A percentile compares a stretch with the other conserved stretches of the same genome.
Evolutionary conservation across 2,113 vertebrate genomes (phyloP).

Genomic region (Macroglossus sobrinus): DNA sequence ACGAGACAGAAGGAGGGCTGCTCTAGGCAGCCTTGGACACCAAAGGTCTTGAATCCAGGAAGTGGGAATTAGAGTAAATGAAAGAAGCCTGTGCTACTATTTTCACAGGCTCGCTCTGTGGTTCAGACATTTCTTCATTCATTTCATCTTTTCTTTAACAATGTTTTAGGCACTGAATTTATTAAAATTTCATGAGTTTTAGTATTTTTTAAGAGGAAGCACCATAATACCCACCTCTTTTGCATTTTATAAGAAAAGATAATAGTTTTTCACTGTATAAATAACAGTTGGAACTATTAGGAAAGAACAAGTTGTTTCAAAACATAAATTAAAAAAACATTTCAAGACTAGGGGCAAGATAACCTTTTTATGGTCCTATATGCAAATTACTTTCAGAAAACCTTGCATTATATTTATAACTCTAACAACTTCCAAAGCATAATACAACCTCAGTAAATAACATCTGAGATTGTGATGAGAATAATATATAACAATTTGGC

Average conservation of each 20-base stretch:
- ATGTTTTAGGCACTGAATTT: neutral
- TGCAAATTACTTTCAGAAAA: neutral
- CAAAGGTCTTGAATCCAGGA: neutral
- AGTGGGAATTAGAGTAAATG: neutral
- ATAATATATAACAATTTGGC: neutral
- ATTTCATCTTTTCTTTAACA: neutral
- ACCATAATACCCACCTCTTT: neutral
- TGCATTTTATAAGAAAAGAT: neutral
- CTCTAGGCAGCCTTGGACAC: neutral
- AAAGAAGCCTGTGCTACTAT: neutral
- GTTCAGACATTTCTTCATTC: neutral
- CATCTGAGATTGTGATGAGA: neutral
- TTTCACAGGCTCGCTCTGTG: neutral
- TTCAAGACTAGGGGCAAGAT: neutral
- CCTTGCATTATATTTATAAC: neutral
- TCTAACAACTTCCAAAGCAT: neutral
- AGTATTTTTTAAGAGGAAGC: neutral
- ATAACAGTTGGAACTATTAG: neutral
- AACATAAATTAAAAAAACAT: neutral
- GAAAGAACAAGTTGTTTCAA: neutral
- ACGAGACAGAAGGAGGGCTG: neutral
- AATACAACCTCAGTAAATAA: neutral
- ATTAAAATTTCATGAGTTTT: neutral
- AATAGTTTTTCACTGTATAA: neutral
- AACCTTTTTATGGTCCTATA: neutral